Conservation (phyloP, 2,797 vertebrate genomes). For the Acrocephalus scirpaceus region DNA sequence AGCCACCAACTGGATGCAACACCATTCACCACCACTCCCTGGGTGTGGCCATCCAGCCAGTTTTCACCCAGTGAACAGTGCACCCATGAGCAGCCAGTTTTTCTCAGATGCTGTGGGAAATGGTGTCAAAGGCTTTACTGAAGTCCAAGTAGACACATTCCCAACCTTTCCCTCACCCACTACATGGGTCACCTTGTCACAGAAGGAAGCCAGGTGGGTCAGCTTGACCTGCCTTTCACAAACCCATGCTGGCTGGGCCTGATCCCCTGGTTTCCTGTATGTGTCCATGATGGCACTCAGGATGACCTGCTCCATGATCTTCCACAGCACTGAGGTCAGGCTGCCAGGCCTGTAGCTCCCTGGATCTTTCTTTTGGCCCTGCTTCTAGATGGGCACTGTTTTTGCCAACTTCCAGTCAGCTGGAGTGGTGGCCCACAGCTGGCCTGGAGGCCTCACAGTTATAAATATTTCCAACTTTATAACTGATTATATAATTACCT, state of each 20-base stretch:
- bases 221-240: not conserved
- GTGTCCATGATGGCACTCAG: not conserved
- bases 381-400: not conserved
- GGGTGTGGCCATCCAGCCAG: not conserved
- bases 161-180: not conserved
- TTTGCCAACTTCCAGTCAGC: not conserved
- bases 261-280: not conserved
- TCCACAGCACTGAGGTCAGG: not conserved
- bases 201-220: not conserved
- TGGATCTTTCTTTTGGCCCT: not conserved
- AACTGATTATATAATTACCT: not conserved
- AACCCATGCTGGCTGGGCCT: not conserved
- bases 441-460: not conserved
- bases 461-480: not conserved
- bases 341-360: not conserved
- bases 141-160: not conserved
- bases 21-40: not conserved
- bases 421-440: not conserved
- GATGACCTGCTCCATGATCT: not conserved
- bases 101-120: not conserved
- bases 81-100: not conserved
- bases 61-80: not conserved
- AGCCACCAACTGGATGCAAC: not conserved
- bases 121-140: not conserved
- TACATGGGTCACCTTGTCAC: not conserved